A percentile compares a stretch with the other conserved stretches of the same genome.
These are phyloP conservation scores for Phalacrocorax pelagicus DNA, from an alignment of 2,113 vertebrate species.

Conservation along the genomic window DNA sequence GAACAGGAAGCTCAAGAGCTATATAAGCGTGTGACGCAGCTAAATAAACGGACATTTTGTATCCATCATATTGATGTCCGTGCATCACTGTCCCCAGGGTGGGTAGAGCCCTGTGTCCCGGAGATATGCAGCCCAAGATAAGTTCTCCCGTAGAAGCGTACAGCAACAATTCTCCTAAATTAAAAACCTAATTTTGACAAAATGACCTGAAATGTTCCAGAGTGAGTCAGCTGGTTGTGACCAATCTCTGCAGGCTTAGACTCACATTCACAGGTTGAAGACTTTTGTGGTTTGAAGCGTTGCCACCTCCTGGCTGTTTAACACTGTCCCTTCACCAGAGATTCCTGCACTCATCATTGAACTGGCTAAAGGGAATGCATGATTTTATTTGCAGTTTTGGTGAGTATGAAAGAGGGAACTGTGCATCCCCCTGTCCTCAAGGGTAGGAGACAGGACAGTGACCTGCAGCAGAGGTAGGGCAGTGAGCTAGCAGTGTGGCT, in stretches of 20 bases:
- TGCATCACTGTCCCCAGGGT: no score
- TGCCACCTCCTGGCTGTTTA: neutral
- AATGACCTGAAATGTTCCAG: neutral
- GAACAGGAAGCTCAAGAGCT: no score
- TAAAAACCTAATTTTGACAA: neutral
- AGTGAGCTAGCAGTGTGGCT: no score
- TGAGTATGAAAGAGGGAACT: neutral
- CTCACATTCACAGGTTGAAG: rapidly evolving
- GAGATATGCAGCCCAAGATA: no score
- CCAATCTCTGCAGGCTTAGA: neutral
- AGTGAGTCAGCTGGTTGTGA: neutral
- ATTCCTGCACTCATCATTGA: neutral
- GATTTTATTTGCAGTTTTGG: neutral
- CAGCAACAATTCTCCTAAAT: no score
- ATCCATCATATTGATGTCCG: no score
- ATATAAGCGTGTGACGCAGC: no score
- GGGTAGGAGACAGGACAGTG: neutral
- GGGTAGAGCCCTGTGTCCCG: no score
- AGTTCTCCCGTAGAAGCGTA: no score
- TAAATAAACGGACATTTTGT: no score
- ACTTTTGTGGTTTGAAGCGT: neutral
- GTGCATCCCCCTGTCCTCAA: neutral
- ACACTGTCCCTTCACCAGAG: neutral
- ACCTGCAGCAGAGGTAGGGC: neutral
- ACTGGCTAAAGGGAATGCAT: rapidly evolving